A percentile compares a stretch with the other conserved stretches of the same genome.
Conservation (phyloP, 2,113 vertebrate genomes). For the Rhegmatorhina hoffmannsi region DNA sequence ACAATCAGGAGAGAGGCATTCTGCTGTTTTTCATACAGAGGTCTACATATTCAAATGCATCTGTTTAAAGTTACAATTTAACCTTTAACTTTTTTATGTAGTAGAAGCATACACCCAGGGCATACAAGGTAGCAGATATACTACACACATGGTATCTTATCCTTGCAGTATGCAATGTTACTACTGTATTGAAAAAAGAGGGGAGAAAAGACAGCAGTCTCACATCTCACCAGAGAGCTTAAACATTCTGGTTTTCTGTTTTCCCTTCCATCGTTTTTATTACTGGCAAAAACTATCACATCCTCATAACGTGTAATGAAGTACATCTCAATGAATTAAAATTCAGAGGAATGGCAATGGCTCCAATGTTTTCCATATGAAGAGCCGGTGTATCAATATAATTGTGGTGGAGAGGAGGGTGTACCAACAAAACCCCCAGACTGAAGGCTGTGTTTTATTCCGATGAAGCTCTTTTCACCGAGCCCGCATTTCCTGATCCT, state of each 20-base stretch:
- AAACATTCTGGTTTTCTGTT: neutral
- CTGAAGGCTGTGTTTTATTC: slow-evolving; percentile 16
- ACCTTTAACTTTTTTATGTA: slow-evolving; percentile 33
- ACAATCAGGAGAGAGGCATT: slow-evolving; percentile 64
- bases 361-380: neutral
- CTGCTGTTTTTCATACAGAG: slow-evolving; percentile 70
- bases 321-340: slow-evolving; percentile 1
- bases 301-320: slow-evolving; percentile 9
- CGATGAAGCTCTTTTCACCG: neutral
- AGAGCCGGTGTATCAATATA: neutral
- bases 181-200: neutral
- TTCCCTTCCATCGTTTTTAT: slow-evolving; percentile 3
- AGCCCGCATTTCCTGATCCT: neutral
- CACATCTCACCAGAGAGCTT: neutral
- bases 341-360: neutral
- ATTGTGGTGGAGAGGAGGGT: neutral
- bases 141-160: neutral
- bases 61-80: slow-evolving; percentile 55
- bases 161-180: slow-evolving; percentile 16
- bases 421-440: neutral
- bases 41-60: slow-evolving; percentile 71
- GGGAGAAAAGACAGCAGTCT: neutral
- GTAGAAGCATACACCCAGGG: slow-evolving; percentile 7
- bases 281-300: slow-evolving; percentile 32
- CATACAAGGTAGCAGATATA: neutral